phyloP scores from a whole-genome alignment of 1,140 invertebrate species.

The Trialeurodes vaporariorum region DNA sequence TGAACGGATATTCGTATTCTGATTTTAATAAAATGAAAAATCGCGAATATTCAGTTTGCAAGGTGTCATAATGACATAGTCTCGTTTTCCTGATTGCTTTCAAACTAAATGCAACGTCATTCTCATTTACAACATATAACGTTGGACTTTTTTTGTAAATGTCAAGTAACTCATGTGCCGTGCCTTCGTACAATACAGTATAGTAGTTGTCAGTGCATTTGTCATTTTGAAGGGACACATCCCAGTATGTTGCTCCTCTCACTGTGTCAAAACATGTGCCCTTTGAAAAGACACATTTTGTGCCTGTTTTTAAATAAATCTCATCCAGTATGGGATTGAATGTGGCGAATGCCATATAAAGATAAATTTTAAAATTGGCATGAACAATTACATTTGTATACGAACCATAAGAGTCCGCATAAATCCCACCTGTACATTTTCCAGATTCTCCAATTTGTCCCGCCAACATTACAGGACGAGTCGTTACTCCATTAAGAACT shows the following conservation, averaged over 20 bases:
- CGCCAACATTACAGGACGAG: too few relatives aligned
- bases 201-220: background rate
- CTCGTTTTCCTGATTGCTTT: background rate
- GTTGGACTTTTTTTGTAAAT: background rate
- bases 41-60: background rate
- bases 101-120: background rate
- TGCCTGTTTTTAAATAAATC: too few relatives aligned
- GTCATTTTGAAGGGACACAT: background rate
- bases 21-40: background rate
- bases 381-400: constrained; percentile 3
- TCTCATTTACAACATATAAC: background rate
- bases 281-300: background rate
- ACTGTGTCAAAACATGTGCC: background rate
- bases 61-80: background rate
- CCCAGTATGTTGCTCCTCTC: background rate
- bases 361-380: background rate
- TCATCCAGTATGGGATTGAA: background rate
- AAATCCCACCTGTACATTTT: background rate
- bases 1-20: background rate
- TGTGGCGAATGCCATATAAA: background rate
- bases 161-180: too few relatives aligned
- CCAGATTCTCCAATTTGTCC: background rate
- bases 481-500: too few relatives aligned
- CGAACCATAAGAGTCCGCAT: background rate
- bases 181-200: constrained; percentile 2